Percentiles rank a stretch among this genome's conserved stretches.
phyloP scores from a whole-genome alignment of 2,113 vertebrate genomes.

The Triplophysa siluroides region DNA sequence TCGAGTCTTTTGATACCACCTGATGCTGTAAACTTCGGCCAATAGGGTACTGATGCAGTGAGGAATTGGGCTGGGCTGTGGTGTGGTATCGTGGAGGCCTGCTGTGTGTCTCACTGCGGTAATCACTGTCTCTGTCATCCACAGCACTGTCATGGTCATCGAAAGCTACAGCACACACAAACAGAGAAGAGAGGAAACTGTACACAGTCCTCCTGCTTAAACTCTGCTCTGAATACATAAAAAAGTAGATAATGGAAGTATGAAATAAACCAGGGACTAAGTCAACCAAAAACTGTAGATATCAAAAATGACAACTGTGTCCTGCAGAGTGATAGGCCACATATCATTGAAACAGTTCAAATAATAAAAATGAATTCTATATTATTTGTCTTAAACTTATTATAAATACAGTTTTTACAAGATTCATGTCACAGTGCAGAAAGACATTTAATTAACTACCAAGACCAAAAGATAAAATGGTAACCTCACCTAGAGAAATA shows the following conservation, averaged over 20 bases:
- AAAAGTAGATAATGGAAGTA: background rate
- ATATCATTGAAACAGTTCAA: constrained; percentile 22
- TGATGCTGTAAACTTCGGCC: constrained; percentile 77
- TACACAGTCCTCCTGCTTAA: background rate
- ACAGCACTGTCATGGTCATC: constrained; percentile 89
- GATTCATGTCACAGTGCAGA: too few relatives aligned
- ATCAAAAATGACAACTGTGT: constrained; percentile 37
- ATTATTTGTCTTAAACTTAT: too few relatives aligned
- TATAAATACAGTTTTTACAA: too few relatives aligned
- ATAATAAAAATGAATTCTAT: background rate
- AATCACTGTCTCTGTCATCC: constrained; percentile 91
- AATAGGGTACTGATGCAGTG: constrained; percentile 86
- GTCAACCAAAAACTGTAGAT: background rate
- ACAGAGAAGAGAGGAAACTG: background rate
- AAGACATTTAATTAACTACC: too few relatives aligned
- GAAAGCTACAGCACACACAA: constrained; percentile 71
- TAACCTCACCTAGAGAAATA: too few relatives aligned
- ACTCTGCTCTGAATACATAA: background rate
- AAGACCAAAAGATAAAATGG: too few relatives aligned
- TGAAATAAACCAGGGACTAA: background rate
- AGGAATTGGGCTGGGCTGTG: constrained; percentile 86
- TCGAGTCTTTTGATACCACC: constrained; percentile 70
- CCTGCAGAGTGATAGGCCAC: constrained; percentile 57
- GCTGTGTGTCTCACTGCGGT: constrained; percentile 87
- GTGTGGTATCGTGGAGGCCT: constrained; percentile 85